A percentile compares a stretch with the other conserved stretches of the same genome.
phyloP scores from a whole-genome alignment of 2,888 invertebrate species.

The Drosophila cyrtoloma region DNA sequence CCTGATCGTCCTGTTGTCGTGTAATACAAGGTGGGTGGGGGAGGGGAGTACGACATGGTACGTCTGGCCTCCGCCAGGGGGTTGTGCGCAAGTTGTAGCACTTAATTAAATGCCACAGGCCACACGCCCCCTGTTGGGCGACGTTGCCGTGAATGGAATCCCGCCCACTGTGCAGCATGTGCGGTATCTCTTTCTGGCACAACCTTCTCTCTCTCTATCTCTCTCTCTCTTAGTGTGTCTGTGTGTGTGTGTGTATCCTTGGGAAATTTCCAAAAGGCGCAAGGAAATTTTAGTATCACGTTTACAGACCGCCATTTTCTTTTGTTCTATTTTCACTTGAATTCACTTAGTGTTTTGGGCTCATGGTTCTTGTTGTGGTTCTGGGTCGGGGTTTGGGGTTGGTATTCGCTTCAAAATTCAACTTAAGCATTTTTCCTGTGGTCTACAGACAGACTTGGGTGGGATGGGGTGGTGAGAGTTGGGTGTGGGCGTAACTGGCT shows the following conservation, averaged over 20 bases:
- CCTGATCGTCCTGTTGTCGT: slow-evolving; percentile 12
- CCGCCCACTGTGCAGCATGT: slow-evolving; percentile 71
- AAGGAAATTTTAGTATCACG: slow-evolving; percentile 61
- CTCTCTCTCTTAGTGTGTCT: neutral
- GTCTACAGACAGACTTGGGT: neutral
- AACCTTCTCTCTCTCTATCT: neutral
- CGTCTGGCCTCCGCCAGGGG: slow-evolving; percentile 2
- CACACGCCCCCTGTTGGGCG: slow-evolving; percentile 46
- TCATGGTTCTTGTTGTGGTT: neutral
- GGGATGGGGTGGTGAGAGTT: slow-evolving; percentile 9
- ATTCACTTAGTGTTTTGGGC: slow-evolving; percentile 21
- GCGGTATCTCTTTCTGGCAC: slow-evolving; percentile 65
- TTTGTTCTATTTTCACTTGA: slow-evolving; percentile 50
- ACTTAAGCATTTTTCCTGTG: slow-evolving; percentile 29
- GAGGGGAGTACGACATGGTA: neutral
- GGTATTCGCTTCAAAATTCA: slow-evolving; percentile 35
- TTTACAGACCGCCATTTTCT: slow-evolving; percentile 68
- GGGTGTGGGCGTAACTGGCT: slow-evolving; percentile 23
- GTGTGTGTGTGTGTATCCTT: slow-evolving; percentile 29
- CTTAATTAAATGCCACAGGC: slow-evolving; percentile 74
- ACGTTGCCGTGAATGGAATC: slow-evolving; percentile 49
- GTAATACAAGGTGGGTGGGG: neutral
- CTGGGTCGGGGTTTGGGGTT: slow-evolving; percentile 1
- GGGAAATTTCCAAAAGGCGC: slow-evolving; percentile 64
- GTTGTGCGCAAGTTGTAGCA: slow-evolving; percentile 60